Base-by-base conservation (phyloP, 2,797 vertebrate genomes). In the Microctenopoma lineatum region DNA sequence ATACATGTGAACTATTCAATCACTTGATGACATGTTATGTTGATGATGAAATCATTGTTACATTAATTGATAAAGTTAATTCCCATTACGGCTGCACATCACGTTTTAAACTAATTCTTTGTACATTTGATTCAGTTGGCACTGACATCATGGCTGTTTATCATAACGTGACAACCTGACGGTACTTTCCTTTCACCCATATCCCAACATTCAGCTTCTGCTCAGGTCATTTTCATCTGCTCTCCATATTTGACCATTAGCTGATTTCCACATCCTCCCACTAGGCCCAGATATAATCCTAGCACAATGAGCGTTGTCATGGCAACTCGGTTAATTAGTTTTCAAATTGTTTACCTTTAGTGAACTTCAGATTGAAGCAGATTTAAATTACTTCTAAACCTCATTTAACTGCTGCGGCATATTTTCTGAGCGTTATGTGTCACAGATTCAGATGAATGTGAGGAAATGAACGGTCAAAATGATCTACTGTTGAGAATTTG, bases 1-100 rank as follows among this genome's bases (percentile, higher is more conserved):
- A 61, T 79, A 84, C 83, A 87, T 85, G 77, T 73, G 79, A 45
- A 75, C 48, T 77, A 59, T 70, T 81, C 39, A 53, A 32, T 76
- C 47, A 46, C 59, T 15, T 54, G 38, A 91, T 90, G 89, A 91
- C 87, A 65, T 58, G n/a, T 25, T 59, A 36, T 3, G 46, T 54
- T 79, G 73, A 76, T 68, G 34, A 59, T 59, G 32, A 58, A 61
- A 2, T 47, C 58, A 61, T 79, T 81, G 57, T 15, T 79, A 76
- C 74, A 14, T 79, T 80, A 53, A 18, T 41, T 73, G 62, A 58
- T 13, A 0, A 34, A 2, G 5, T 21, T 58, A 32, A 55, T 54
- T 60, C 41, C 59, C 38, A 57, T 54, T 58, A 42, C 59, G 34
- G 44, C 36, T 59, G 27, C 32, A 51, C 3, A 38, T 38, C 41